phyloP scores from a whole-genome alignment of 2,888 invertebrate genomes.

The Portevinia maculata region DNA sequence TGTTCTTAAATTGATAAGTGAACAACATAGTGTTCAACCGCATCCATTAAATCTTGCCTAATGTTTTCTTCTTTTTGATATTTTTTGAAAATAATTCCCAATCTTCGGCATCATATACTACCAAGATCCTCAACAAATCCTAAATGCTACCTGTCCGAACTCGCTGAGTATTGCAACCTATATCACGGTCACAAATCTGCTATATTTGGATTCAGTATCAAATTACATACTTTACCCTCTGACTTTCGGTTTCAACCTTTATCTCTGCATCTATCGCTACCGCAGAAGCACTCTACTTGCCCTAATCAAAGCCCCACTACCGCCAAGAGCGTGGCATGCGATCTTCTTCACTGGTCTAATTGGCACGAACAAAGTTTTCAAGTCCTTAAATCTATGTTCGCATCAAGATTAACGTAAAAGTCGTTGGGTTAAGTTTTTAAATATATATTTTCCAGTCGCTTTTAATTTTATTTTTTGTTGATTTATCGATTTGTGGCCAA shows the following conservation, averaged over 20 bases:
- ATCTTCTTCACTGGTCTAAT: constrained; percentile 33
- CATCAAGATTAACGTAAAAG: constrained; percentile 23
- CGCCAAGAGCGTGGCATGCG: constrained; percentile 13
- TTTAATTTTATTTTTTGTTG: constrained; percentile 27
- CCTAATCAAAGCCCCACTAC: constrained; percentile 1
- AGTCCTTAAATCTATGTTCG: constrained; percentile 1
- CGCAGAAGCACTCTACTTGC: background rate
- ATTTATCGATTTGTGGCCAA: constrained; percentile 38
- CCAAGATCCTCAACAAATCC: no score
- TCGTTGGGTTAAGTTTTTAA: constrained; percentile 2
- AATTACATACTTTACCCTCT: constrained; percentile 5
- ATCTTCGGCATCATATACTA: no score
- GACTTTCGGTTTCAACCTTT: background rate
- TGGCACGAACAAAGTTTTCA: constrained; percentile 11
- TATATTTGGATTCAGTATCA: background rate
- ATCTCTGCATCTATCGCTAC: background rate
- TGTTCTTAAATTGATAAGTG: no score
- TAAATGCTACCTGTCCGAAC: no score
- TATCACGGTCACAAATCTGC: no score
- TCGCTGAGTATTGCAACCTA: no score
- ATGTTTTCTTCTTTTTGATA: no score
- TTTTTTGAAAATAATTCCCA: no score
- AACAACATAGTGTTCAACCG: no score
- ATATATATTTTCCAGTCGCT: constrained; percentile 2
- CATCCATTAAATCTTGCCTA: no score